Evolutionary conservation across 92 coral and sea anemone genomes (phyloP).

Genomic region (Zoanthus sansibaricus): DNA sequence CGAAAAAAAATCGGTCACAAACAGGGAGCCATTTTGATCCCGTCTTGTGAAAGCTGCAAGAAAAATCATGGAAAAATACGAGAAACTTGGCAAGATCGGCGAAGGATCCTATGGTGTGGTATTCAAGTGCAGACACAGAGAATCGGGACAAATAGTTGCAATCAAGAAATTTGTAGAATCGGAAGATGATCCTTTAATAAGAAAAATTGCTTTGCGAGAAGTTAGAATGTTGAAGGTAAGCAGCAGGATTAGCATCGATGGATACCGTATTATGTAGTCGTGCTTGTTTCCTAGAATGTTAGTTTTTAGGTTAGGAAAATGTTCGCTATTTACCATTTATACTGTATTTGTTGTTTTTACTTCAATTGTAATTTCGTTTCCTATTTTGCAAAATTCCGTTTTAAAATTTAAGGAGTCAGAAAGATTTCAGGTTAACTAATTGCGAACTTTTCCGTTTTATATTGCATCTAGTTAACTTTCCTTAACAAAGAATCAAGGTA

Average conservation of each 20-base stretch:
- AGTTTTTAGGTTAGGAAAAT: not conserved
- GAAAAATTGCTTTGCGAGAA: conserved; percentile 96
- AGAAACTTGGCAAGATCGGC: conserved; percentile 93
- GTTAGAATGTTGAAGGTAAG: conserved; percentile 94
- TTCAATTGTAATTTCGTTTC: not conserved
- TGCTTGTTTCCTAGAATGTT: not conserved
- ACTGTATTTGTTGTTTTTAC: not conserved
- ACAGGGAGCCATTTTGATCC: not conserved
- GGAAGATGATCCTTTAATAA: conserved; percentile 93
- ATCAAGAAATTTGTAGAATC: conserved; percentile 97
- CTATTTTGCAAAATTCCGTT: not conserved
- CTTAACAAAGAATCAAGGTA: not conserved
- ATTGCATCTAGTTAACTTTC: not conserved
- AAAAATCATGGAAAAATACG: conserved; percentile 89
- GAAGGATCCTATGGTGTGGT: conserved; percentile 99
- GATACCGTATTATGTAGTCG: not conserved
- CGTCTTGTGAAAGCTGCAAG: not conserved
- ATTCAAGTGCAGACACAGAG: conserved; percentile 95
- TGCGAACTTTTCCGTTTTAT: not conserved
- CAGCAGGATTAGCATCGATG: not conserved
- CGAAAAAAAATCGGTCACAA: conserved; percentile 18
- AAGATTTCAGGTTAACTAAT: not conserved
- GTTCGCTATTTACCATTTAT: not conserved
- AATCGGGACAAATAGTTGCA: conserved; percentile 91
- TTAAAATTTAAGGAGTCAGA: not conserved